Percentiles rank a stretch among this genome's conserved stretches.
These are phyloP conservation scores for Apogon hyalosoma DNA, from an alignment of 2,797 vertebrate genomes.

Conservation along the genomic window DNA sequence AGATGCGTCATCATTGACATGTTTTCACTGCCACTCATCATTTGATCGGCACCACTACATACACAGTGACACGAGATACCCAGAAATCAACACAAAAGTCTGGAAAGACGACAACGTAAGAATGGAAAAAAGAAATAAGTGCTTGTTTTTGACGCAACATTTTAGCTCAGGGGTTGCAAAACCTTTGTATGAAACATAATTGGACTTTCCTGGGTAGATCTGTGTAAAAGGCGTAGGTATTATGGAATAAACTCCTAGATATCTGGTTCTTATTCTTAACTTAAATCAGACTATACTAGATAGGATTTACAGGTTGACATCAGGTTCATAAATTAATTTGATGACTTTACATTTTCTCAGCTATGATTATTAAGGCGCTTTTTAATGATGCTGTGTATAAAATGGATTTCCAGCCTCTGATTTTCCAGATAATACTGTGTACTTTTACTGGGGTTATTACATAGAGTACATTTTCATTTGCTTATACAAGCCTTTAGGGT, in stretches of 20 bases:
- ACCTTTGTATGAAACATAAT: conserved; percentile 64
- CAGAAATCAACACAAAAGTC: conserved; percentile 74
- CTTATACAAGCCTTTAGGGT: conserved; percentile 77
- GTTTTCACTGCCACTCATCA: conserved; percentile 80
- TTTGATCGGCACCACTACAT: conserved; percentile 76
- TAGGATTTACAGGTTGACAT: conserved; percentile 80
- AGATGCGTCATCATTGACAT: conserved; percentile 82
- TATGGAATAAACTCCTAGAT: conserved; percentile 67
- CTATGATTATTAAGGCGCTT: conserved; percentile 83
- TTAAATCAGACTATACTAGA: conserved; percentile 69
- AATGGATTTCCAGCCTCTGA: conserved; percentile 65
- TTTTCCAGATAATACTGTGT: conserved; percentile 56
- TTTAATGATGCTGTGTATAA: conserved; percentile 70
- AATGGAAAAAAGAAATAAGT: conserved; percentile 61
- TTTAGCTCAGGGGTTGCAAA: conserved; percentile 70
- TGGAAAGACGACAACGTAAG: conserved; percentile 68
- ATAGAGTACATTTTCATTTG: conserved; percentile 71
- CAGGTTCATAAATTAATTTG: conserved; percentile 71
- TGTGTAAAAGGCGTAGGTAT: conserved; percentile 40
- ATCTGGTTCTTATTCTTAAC: conserved; percentile 49
- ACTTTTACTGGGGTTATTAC: conserved; percentile 54
- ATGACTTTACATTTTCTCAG: conserved; percentile 79
- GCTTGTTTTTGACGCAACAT: conserved; percentile 67
- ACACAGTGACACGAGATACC: conserved; percentile 82
- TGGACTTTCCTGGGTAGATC: conserved; percentile 61